Base-by-base conservation (phyloP, 2,888 invertebrate genomes). In the Enoplolaimus lenunculus region DNA sequence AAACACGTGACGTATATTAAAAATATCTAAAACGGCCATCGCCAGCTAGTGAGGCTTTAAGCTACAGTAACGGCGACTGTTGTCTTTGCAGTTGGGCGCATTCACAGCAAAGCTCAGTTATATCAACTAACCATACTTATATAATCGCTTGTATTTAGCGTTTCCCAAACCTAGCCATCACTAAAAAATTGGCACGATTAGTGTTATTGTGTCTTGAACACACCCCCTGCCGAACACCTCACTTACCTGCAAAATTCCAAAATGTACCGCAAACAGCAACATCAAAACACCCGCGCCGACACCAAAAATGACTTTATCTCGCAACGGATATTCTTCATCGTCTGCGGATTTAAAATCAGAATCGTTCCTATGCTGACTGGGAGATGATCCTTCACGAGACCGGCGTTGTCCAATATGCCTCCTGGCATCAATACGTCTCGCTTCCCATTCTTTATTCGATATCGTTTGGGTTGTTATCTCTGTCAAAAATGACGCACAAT, bases 201-300 rank as follows among this genome's bases (percentile, higher is more conserved):
- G 57, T 57, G 21, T 57, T 57, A 16, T 13, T 57, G 57, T 26
- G 57, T 21, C 57, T 26, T 57, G 57, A 57, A 16, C 21, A 26
- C 57, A 21, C n/a, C 57, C 57, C 57, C 57, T 13, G 26, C n/a
- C n/a, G n/a, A n/a, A n/a, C n/a, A n/a, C n/a, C n/a, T 26, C 21
- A 57, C 57, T 57, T 57, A 67, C 34, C 30, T 76, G 74, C 69
- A 78, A 75, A 28, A 79, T 74, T 64, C 79, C 79, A 0, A 76
- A 74, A 64, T 79, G 79, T 34, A 79, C 70, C 16, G 78, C 79
- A 72, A 79, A 78, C 3, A 78, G 70, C 1, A 79, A 33, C 0
- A 76, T 76, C 2, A 78, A 72, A 3, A 76, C 75, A 21, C 77
- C 62, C 7, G 78, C 77, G 1, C 75, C 78, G 26, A 78, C 69